These are phyloP conservation scores for Mormyrops boulengeri DNA, from an alignment of 2,797 vertebrate species.

Conservation along the genomic window DNA sequence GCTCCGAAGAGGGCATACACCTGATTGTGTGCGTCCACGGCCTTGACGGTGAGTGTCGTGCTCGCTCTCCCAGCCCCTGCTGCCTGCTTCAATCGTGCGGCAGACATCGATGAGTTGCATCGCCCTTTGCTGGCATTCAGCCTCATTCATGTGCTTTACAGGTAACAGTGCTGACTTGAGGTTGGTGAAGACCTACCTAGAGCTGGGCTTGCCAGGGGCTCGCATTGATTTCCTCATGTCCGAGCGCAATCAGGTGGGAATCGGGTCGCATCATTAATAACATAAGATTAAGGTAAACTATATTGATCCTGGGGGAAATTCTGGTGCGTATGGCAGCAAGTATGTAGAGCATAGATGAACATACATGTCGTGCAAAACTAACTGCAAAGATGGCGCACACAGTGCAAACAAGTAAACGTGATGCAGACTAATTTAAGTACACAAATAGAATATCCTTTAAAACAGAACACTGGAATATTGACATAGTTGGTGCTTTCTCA, in stretches of 20 bases:
- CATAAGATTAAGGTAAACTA: neutral
- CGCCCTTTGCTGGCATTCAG: neutral
- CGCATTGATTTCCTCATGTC: constrained; percentile 98
- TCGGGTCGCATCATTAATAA: neutral
- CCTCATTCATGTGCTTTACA: constrained; percentile 42
- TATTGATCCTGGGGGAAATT: neutral
- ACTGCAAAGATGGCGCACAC: neutral
- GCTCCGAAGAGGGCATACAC: constrained; percentile 85
- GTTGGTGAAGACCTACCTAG: constrained; percentile 94
- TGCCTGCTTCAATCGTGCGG: neutral
- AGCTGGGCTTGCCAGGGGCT: constrained; percentile 89
- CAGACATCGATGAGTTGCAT: neutral
- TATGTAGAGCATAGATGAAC: neutral
- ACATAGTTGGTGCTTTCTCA: neutral
- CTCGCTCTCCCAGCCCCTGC: neutral
- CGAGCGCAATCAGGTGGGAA: constrained; percentile 90
- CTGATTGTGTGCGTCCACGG: constrained; percentile 96
- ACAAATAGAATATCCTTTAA: neutral
- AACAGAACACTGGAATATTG: neutral
- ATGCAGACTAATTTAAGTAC: neutral
- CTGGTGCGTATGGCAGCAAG: neutral
- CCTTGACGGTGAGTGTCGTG: constrained; percentile 73
- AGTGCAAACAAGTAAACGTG: neutral
- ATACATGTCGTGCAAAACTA: neutral
- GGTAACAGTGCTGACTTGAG: constrained; percentile 96